Conservation (phyloP, 1,140 invertebrate genomes). For the Nasonia longicornis region DNA sequence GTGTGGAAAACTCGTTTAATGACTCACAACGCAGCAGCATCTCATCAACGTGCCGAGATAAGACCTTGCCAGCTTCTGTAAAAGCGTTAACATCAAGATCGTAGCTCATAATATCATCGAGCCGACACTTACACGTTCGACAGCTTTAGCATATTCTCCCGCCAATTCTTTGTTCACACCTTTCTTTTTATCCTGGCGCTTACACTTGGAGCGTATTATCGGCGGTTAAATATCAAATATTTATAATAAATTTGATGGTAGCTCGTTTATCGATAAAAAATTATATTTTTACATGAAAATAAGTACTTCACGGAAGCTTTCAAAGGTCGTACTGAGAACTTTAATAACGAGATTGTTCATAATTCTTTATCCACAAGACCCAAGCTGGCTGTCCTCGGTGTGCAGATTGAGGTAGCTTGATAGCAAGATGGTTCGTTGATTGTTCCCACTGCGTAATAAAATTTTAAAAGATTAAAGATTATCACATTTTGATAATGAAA, state of each 20-base stretch:
- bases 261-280: background rate
- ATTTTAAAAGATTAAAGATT: background rate
- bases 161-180: background rate
- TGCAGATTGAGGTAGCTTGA: background rate
- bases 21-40: conserved; percentile 16
- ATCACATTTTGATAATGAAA: background rate
- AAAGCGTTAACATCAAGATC: conserved; percentile 32
- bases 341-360: background rate
- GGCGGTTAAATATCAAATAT: conserved; percentile 7
- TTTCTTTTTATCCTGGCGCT: background rate
- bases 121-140: conserved; percentile 12
- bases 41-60: conserved; percentile 4
- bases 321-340: too few relatives aligned
- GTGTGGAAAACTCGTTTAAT: conserved; percentile 21
- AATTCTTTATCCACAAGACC: background rate
- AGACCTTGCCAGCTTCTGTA: conserved; percentile 34
- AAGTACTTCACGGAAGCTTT: background rate
- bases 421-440: background rate
- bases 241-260: background rate
- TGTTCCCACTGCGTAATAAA: background rate
- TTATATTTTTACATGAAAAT: background rate
- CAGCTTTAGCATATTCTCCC: background rate
- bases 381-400: background rate
- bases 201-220: background rate
- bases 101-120: conserved; percentile 12